Conservation (phyloP, 1,140 invertebrate genomes). For the Patella vulgata region DNA sequence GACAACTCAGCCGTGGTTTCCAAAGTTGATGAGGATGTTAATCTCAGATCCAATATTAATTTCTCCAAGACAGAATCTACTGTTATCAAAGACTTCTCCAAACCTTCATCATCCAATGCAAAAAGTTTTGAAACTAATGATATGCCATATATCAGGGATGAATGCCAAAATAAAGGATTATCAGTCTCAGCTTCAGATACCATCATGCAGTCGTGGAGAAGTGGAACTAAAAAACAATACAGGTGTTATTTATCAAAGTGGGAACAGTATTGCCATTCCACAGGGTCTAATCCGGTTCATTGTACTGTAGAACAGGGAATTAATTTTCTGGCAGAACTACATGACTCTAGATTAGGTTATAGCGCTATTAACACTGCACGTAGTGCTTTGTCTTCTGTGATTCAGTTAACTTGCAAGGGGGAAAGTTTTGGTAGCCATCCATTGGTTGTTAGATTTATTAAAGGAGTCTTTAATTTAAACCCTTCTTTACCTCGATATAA, state of each 20-base stretch:
- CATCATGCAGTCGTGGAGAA: constrained; percentile 26
- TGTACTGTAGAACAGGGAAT: constrained; percentile 10
- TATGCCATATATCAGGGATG: constrained; percentile 27
- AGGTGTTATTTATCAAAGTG: constrained; percentile 23
- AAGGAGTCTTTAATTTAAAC: constrained; percentile 19
- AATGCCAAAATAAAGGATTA: constrained; percentile 8
- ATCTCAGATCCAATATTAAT: not conserved
- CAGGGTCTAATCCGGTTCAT: constrained; percentile 13
- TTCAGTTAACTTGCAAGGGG: not conserved
- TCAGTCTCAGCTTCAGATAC: constrained; percentile 19
- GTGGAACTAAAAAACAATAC: constrained; percentile 26
- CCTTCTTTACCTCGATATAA: constrained; percentile 22
- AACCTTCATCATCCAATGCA: constrained; percentile 12
- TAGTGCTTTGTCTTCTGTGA: constrained; percentile 16
- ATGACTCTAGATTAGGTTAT: constrained; percentile 6
- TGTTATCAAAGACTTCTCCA: not conserved
- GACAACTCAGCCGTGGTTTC: constrained; percentile 28
- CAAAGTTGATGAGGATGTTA: constrained; percentile 14
- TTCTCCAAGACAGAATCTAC: not conserved
- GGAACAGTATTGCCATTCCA: constrained; percentile 13
- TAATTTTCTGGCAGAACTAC: constrained; percentile 22
- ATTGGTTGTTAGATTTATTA: constrained; percentile 18
- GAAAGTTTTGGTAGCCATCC: constrained; percentile 7
- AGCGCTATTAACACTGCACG: constrained; percentile 27
- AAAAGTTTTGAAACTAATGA: constrained; percentile 19